Conservation (phyloP, 2,888 invertebrate species). For the Dasysyrphus tricinctus region DNA sequence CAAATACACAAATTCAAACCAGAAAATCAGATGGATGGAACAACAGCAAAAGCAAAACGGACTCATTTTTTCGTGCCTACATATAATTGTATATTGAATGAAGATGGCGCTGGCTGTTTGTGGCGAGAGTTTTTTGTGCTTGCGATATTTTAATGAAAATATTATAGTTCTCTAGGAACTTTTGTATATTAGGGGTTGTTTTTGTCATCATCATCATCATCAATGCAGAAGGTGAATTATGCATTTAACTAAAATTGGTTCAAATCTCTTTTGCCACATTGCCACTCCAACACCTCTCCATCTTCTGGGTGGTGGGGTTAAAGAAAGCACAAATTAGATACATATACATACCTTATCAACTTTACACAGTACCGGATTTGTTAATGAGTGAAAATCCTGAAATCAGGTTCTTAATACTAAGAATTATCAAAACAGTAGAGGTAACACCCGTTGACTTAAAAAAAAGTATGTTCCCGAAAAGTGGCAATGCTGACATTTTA, state of each 20-base stretch:
- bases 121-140: neutral
- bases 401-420: no score
- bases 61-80: neutral
- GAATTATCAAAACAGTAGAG: no score
- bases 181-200: neutral
- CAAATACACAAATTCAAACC: constrained; percentile 23
- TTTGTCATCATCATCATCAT: neutral
- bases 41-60: neutral
- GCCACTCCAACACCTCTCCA: neutral
- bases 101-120: constrained; percentile 57
- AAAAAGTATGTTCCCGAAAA: no score
- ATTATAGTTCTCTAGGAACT: constrained; percentile 36
- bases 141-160: constrained; percentile 45
- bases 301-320: neutral
- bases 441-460: no score
- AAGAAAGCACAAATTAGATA: constrained; percentile 10
- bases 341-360: constrained; percentile 6
- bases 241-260: constrained; percentile 68
- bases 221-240: constrained; percentile 67
- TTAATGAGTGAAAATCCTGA: neutral
- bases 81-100: no score
- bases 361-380: neutral
- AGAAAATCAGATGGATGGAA: constrained; percentile 3
- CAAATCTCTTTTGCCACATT: constrained; percentile 63
- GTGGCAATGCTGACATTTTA: no score